Conservation (phyloP, 37 sponge, comb jelly and placozoan genomes). For the Hexactinellida sp. region DNA sequence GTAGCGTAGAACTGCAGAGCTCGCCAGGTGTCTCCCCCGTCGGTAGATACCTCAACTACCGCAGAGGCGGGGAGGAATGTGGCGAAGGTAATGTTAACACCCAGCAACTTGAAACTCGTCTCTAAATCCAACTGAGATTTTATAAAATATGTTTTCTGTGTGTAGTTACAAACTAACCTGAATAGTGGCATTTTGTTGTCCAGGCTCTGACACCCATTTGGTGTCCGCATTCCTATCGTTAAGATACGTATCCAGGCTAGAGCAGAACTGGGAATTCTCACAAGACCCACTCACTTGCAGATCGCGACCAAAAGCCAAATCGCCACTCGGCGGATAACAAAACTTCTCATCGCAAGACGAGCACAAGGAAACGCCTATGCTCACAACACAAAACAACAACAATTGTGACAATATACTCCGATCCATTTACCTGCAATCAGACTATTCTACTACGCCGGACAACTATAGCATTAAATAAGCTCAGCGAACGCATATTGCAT, state of each 20-base stretch:
- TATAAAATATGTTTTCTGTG: no score
- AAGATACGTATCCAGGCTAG: background rate
- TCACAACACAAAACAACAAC: background rate
- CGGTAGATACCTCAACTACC: background rate
- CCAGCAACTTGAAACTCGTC: background rate
- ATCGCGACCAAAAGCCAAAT: background rate
- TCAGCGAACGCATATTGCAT: background rate
- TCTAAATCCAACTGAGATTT: background rate
- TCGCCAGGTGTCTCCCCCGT: background rate
- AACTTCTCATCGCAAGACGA: background rate
- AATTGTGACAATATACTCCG: no score
- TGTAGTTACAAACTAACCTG: no score
- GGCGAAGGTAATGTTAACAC: background rate
- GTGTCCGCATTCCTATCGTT: background rate
- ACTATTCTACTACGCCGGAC: no score
- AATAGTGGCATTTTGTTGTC: background rate
- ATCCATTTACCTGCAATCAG: no score
- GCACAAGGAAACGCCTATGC: no score
- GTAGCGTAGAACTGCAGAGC: background rate
- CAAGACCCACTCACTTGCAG: background rate
- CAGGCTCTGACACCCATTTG: background rate
- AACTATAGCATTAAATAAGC: background rate
- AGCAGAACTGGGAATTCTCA: background rate
- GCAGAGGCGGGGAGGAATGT: background rate
- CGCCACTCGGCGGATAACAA: background rate